phyloP scores from a whole-genome alignment of 2,888 invertebrate genomes.

The Epinotia ramella region DNA sequence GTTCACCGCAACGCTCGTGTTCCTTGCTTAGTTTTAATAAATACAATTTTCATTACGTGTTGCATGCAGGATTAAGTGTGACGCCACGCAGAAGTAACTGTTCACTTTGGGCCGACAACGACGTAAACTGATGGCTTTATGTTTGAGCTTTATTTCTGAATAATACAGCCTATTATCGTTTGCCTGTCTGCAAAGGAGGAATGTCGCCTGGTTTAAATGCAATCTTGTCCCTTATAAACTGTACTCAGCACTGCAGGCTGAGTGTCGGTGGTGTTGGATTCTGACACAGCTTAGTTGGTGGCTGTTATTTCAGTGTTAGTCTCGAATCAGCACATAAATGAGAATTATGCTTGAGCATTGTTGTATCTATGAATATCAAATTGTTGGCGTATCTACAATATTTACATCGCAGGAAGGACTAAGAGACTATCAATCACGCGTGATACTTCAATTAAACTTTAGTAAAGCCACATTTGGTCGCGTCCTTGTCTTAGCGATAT shows the following conservation, averaged over 20 bases:
- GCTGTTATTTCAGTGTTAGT: slow-evolving; percentile 31
- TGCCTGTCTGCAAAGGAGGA: neutral
- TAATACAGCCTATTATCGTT: slow-evolving; percentile 1
- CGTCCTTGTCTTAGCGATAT: too few relatives aligned
- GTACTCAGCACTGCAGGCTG: slow-evolving; percentile 25
- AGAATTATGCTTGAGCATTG: slow-evolving; percentile 17
- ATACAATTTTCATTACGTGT: slow-evolving; percentile 34
- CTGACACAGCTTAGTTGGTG: slow-evolving; percentile 34
- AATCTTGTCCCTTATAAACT: slow-evolving; percentile 26
- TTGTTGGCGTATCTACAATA: neutral
- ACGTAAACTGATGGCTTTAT: neutral
- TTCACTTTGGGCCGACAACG: slow-evolving; percentile 8
- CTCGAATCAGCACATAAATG: slow-evolving; percentile 36
- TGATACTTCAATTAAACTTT: too few relatives aligned
- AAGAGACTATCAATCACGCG: too few relatives aligned
- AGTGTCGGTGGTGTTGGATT: slow-evolving; percentile 33
- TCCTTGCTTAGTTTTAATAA: slow-evolving; percentile 21
- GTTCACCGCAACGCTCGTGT: slow-evolving; percentile 5
- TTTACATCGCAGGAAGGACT: too few relatives aligned
- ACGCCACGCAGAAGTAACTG: slow-evolving; percentile 11
- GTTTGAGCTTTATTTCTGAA: slow-evolving; percentile 3
- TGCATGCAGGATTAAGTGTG: slow-evolving; percentile 25
- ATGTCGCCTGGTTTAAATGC: slow-evolving; percentile 20
- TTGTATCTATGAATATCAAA: neutral
- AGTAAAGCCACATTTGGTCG: too few relatives aligned